Percentiles rank a stretch among this genome's conserved stretches.
phyloP scores from a whole-genome alignment of 2,113 vertebrate species.

The Corvus hawaiiensis region DNA sequence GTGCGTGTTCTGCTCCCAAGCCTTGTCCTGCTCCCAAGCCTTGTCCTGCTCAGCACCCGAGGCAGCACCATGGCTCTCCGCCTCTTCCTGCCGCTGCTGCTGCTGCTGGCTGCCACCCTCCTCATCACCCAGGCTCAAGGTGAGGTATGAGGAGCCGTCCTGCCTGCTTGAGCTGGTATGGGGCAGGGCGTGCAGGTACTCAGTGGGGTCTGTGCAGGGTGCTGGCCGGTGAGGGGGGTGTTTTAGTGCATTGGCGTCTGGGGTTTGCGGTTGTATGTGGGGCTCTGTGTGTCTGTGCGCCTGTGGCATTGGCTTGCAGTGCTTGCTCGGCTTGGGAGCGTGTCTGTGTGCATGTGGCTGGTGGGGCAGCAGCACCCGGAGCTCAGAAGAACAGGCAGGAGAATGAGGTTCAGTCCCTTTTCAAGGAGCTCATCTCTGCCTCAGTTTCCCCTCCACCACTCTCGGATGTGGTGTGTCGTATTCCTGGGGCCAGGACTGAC shows the following conservation, averaged over 20 bases:
- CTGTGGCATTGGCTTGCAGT: background rate
- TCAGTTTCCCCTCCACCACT: background rate
- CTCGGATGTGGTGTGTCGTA: background rate
- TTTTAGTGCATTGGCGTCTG: accelerated
- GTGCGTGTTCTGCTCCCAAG: background rate
- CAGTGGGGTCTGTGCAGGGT: accelerated
- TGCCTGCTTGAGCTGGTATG: background rate
- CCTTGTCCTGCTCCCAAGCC: background rate
- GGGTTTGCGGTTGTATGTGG: accelerated
- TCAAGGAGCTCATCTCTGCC: background rate
- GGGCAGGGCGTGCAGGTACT: background rate
- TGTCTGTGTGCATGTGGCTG: background rate
- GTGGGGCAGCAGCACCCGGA: background rate
- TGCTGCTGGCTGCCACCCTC: background rate
- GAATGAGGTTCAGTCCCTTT: accelerated
- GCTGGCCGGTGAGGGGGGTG: no score
- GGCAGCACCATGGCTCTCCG: background rate
- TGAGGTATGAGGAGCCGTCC: background rate
- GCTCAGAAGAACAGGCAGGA: no score
- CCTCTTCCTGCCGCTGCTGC: background rate
- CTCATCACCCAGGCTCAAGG: background rate
- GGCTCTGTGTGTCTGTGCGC: background rate
- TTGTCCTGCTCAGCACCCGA: background rate
- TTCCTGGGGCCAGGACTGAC: background rate
- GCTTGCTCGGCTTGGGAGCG: background rate